These are phyloP conservation scores for Hyposmocoma kahamanoa DNA, from an alignment of 1,140 invertebrate species.

Conservation along the genomic window DNA sequence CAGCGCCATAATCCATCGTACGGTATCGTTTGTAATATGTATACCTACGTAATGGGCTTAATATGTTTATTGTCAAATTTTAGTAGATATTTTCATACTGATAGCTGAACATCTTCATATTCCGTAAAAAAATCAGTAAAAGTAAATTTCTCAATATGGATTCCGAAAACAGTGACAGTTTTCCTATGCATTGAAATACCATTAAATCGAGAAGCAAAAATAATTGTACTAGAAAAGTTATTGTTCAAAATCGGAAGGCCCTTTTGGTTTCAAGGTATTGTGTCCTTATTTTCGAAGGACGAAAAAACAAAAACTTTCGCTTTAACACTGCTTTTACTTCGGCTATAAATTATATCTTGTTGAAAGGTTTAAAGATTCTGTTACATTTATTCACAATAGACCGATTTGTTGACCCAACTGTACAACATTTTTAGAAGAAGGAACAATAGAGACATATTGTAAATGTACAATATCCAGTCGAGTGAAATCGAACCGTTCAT, in stretches of 20 bases:
- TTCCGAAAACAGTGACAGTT: no score
- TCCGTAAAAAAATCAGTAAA: no score
- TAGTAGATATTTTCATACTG: no score
- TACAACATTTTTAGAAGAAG: background rate
- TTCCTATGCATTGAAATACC: no score
- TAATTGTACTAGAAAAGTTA: background rate
- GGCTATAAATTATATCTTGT: slow-evolving; percentile 20
- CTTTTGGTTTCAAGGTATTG: slow-evolving; percentile 17
- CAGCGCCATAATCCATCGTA: no score
- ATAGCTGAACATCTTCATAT: no score
- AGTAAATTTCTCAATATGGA: no score
- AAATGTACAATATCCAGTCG: background rate
- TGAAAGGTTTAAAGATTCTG: slow-evolving; percentile 14
- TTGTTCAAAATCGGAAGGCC: slow-evolving; percentile 17
- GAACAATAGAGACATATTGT: background rate
- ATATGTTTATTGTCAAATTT: no score
- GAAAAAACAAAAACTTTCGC: slow-evolving; percentile 20
- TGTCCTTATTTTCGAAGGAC: slow-evolving; percentile 3
- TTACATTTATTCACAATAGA: slow-evolving; percentile 19
- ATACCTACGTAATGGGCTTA: no score
- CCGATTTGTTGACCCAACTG: slow-evolving; percentile 10
- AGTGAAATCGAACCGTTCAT: background rate
- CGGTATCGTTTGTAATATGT: no score
- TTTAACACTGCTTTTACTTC: slow-evolving; percentile 27
- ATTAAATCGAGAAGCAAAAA: background rate